Evolutionary conservation across 2,797 vertebrate genomes (phyloP).

Genomic region (Avahi laniger): DNA sequence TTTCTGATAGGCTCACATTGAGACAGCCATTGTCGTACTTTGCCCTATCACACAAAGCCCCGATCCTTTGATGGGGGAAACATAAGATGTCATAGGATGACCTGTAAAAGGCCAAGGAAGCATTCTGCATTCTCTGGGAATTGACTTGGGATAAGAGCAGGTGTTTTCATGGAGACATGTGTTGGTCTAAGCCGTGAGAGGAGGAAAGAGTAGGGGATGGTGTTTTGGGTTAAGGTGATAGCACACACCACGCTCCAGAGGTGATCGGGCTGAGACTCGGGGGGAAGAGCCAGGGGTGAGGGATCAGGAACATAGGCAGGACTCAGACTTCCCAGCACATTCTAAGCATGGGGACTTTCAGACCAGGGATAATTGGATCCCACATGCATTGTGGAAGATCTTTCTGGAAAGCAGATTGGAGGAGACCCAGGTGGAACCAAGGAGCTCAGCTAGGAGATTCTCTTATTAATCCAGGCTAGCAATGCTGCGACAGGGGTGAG

Average conservation of each 20-base stretch:
- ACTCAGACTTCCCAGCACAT: fast-evolving
- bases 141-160: no score
- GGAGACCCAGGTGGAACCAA: neutral
- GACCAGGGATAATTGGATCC: no score
- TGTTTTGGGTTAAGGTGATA: neutral
- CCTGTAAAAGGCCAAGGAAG: no score
- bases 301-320: no score
- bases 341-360: neutral
- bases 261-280: neutral
- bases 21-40: neutral
- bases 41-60: neutral
- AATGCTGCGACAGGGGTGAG: neutral
- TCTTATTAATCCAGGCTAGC: neutral
- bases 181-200: neutral
- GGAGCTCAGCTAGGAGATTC: neutral
- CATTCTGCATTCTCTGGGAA: neutral
- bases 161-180: neutral
- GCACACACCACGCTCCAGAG: fast-evolving
- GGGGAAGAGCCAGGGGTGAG: neutral
- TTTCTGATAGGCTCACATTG: neutral
- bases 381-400: neutral
- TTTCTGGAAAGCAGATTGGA: neutral
- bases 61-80: neutral
- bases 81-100: fast-evolving
- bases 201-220: neutral